These are phyloP conservation scores for Ophiothrix spiculata DNA, from an alignment of 35 echinoderm and acorn worm genomes.

Conservation along the genomic window DNA sequence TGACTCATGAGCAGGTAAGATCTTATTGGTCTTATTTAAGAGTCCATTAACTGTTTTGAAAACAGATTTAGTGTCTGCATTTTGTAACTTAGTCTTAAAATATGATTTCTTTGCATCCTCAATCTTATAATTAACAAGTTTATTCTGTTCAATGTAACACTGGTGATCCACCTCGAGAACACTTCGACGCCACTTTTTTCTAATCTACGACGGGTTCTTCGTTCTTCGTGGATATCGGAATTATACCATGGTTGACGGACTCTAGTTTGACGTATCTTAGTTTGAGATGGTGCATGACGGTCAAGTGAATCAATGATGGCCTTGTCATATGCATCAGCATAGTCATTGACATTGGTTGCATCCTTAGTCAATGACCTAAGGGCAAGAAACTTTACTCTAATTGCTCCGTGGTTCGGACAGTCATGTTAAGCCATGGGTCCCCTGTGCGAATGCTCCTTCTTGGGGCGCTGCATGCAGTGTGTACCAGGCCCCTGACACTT, in stretches of 20 bases:
- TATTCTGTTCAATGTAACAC: neutral
- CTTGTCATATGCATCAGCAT: neutral
- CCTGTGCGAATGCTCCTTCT: too few relatives aligned
- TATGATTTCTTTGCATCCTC: neutral
- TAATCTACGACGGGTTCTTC: neutral
- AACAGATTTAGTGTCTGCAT: neutral
- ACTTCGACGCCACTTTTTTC: neutral
- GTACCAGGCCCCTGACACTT: too few relatives aligned
- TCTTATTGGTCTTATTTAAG: slow-evolving; percentile 1
- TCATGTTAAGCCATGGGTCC: too few relatives aligned
- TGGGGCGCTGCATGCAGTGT: too few relatives aligned
- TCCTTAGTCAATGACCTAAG: too few relatives aligned
- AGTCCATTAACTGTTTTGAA: neutral
- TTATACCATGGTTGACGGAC: neutral
- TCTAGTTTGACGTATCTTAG: neutral
- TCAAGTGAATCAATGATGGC: neutral
- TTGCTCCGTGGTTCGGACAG: too few relatives aligned
- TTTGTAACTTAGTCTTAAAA: neutral
- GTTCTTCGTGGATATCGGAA: neutral
- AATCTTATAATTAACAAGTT: neutral
- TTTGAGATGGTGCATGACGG: neutral
- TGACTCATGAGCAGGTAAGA: neutral
- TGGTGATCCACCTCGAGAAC: neutral
- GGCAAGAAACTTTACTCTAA: too few relatives aligned
- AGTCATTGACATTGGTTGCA: too few relatives aligned